Base-by-base conservation (phyloP, 2,888 invertebrate species). In the Pyrrhosoma nymphula region DNA sequence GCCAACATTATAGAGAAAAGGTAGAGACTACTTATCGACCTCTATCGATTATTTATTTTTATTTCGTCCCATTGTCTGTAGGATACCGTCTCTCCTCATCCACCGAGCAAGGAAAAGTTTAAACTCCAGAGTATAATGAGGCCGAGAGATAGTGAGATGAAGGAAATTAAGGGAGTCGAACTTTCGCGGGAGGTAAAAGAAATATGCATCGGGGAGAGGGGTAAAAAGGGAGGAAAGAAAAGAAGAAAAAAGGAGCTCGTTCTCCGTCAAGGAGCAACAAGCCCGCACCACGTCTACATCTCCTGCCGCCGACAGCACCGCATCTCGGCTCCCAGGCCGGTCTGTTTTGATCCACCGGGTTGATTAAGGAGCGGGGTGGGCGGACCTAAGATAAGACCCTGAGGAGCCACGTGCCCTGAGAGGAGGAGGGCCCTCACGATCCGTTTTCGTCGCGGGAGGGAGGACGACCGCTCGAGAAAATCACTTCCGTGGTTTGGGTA, bases 31-130 rank as follows among this genome's bases (percentile, higher is more conserved):
- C 47, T 75, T 93, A 93, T 93, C 93, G 93, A 75, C 35, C n/a
- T 39, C 55, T 47, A 93, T 93, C 75, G 93, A 93, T 93, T 75
- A 69, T 93, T 93, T 35, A 82, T 82, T 35, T 82, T 82, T 35
- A 35, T 35, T 47, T 18, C 35, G 26, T 6, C 35, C 82, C n/a
- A 1, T 35, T 35, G 8, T 82, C 35, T 30, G 82, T n/a, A 30
- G 35, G 35, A 35, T 35, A 35, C 14, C 30, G 16, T 35, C 35
- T 35, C 82, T 16, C 82, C 18, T 35, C 82, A 30, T 6, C 16
- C 82, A 16, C 16, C 35, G 35, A 82, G 82, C 35, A 35, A 18
- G 16, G 18, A 82, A 30, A 82, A 35, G 30, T 82, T 82, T 35
- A 35, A 82, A 82, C 16, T 82, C 69, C 47, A 3, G 8, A 69